Evolutionary conservation across 2,113 vertebrate genomes (phyloP).

Genomic region (Shinisaurus crocodilurus): DNA sequence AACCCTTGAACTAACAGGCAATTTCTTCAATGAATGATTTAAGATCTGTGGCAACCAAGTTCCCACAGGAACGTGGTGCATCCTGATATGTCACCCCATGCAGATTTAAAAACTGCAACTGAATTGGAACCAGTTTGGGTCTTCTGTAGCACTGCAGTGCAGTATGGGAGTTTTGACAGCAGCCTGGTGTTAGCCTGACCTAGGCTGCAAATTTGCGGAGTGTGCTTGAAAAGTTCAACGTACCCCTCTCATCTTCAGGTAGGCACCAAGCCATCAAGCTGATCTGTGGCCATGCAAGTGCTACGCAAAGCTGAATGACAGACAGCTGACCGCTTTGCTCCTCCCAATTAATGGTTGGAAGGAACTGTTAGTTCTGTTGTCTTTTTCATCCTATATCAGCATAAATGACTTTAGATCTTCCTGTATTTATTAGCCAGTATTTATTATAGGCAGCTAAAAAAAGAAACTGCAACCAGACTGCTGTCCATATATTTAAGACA

Average conservation of each 20-base stretch:
- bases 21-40: background rate
- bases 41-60: background rate
- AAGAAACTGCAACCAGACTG: background rate
- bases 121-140: background rate
- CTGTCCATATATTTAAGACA: background rate
- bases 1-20: conserved; percentile 12
- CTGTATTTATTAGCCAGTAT: background rate
- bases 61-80: background rate
- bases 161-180: background rate
- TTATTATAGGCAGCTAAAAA: background rate
- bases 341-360: background rate
- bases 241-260: background rate
- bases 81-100: background rate
- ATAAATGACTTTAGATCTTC: background rate
- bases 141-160: background rate
- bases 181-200: background rate
- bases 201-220: background rate
- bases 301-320: background rate
- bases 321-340: background rate
- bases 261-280: background rate
- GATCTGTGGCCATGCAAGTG: background rate
- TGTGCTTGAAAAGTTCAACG: background rate
- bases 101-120: background rate
- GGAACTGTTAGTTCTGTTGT: background rate
- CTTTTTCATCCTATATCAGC: background rate